Base-by-base conservation (phyloP, 2,113 vertebrate genomes). In the Paraplagusia blochii region DNA sequence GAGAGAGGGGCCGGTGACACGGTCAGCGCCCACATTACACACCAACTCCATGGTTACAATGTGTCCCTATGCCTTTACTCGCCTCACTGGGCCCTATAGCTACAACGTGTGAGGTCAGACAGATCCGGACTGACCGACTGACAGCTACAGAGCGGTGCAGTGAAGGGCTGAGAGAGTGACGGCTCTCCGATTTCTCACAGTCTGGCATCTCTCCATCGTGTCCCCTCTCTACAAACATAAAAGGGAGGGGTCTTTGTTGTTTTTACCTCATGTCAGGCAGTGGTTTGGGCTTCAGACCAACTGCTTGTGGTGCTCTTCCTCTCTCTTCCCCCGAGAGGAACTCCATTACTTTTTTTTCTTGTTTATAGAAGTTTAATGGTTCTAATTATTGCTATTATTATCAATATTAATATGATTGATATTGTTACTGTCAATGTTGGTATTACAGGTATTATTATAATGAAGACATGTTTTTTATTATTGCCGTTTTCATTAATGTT, bases 41-140 rank as follows among this genome's bases (percentile, higher is more conserved):
- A 96, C 95, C 74, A 91, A 92, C 90, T 95, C 95, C 0, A 86
- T 89, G n/a, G 93, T 96, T 90, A 98, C 94, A 79, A 94, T 92
- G 87, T 94, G 94, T 86, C 95, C 95, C 74, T 96, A 98, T 38
- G 95, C 97, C 89, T 97, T 93, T 90, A 99, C 97, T 63, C 93
- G 93, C 84, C 92, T 99, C 90, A 98, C 96, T 2, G 97, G 97
- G 69, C 96, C 95, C 73, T 99, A 99, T 91, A 98, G 92, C 88
- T 92, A 92, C 89, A 98, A 93, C 85, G 92, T 95, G 82, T 99
- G 91, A 95, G 84, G 77, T 48, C 63, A 54, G 55, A 63, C 50
- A 50, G 42, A 76, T 63, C 69, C 62, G 66, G 14, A 77, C 42
- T 36, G 56, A 78, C 42, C 33, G 56, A 78, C 70, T 54, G 18